A percentile compares a stretch with the other conserved stretches of the same genome.
These are phyloP conservation scores for Calliopsis andreniformis DNA, from an alignment of 1,140 invertebrate species.

Conservation along the genomic window DNA sequence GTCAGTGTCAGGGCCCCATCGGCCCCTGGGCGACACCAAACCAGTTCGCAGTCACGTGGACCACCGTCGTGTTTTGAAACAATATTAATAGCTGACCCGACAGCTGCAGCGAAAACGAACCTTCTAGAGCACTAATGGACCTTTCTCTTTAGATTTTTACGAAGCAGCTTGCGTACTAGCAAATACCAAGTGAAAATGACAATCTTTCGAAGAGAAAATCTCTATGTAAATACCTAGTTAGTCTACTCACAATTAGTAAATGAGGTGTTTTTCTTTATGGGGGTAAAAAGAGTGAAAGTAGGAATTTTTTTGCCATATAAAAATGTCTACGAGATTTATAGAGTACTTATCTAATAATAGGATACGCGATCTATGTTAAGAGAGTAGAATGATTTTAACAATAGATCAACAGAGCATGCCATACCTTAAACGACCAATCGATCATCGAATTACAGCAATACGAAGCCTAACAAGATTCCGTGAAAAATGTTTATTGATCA, in stretches of 20 bases:
- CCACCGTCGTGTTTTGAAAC: conserved; percentile 65
- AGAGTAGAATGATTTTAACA: neutral
- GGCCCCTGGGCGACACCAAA: conserved; percentile 69
- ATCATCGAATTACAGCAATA: conserved; percentile 1
- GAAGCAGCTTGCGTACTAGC: too few species aligned
- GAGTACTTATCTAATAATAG: too few species aligned
- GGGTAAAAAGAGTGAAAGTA: neutral
- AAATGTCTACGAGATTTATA: too few species aligned
- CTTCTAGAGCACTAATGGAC: neutral
- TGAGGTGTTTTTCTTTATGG: neutral
- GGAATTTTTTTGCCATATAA: too few species aligned
- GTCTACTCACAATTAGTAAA: too few species aligned
- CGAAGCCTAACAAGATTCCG: neutral
- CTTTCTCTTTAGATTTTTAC: neutral
- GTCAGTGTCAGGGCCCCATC: conserved; percentile 75
- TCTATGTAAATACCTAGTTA: too few species aligned
- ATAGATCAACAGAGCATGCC: too few species aligned
- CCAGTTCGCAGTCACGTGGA: conserved; percentile 71
- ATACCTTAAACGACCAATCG: neutral
- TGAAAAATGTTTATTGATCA: neutral
- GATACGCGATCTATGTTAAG: too few species aligned
- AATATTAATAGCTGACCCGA: conserved; percentile 68
- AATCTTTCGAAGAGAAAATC: too few species aligned
- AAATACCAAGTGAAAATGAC: too few species aligned
- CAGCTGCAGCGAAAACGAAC: neutral